These are phyloP conservation scores for Bothrops alternatus DNA, from an alignment of 2,797 vertebrate species.

Conservation along the genomic window DNA sequence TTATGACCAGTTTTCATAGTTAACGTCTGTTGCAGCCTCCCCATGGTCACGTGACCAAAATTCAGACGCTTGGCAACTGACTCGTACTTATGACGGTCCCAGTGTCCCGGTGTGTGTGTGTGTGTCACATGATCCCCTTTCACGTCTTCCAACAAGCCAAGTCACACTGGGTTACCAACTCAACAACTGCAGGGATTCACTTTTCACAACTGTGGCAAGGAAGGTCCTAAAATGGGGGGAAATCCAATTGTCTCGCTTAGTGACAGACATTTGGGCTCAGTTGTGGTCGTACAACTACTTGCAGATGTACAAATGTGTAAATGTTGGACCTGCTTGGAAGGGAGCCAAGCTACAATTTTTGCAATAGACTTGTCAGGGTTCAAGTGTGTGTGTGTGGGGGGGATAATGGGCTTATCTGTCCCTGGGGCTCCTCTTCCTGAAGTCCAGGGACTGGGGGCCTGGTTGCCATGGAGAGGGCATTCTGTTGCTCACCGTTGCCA, in stretches of 20 bases:
- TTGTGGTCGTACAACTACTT: not conserved
- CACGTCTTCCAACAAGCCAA: not conserved
- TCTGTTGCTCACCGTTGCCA: not conserved
- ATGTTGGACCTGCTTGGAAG: not conserved
- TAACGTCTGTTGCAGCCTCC: not conserved
- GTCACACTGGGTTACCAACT: no score
- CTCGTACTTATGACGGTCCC: not conserved
- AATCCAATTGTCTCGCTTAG: no score
- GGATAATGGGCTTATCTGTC: not conserved
- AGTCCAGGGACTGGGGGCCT: no score
- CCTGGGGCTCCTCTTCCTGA: not conserved
- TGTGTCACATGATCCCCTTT: not conserved
- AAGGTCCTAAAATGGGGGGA: no score
- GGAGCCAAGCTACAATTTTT: fast-evolving
- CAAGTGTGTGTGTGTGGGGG: not conserved
- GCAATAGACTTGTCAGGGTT: not conserved
- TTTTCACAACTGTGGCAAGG: no score
- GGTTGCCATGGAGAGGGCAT: not conserved
- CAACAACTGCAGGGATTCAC: no score
- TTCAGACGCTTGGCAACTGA: not conserved
- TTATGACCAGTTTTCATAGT: no score
- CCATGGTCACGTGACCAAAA: not conserved
- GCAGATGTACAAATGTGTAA: not conserved
- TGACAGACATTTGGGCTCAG: not conserved
- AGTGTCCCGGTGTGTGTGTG: no score